Base-by-base conservation (phyloP, 2,797 vertebrate species). In the Psittacula derbiana region DNA sequence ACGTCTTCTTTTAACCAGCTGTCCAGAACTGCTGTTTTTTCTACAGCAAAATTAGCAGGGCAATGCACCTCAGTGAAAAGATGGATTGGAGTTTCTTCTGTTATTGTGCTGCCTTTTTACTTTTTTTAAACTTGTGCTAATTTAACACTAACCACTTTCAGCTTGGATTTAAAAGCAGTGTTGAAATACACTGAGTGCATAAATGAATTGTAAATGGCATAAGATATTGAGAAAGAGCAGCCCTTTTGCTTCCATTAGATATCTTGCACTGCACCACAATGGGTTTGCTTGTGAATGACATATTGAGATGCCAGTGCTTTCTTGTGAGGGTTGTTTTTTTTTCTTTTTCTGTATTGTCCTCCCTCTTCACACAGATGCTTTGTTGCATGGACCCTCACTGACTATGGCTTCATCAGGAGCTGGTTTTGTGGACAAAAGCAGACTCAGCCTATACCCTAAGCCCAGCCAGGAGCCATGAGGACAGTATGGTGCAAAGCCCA, bases 1-100 rank as follows among this genome's bases (percentile, higher is more conserved):
- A 97, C 92, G 96, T 72, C 69, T 91, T 80, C 88, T 96, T 97
- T 97, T 96, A 93, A 92, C 86, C 96, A 98, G 95, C 92, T 97
- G 96, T 92, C 82, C 72, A 92, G 69, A 86, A 66, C n/a, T 53
- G 50, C 72, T 21, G 82, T 47, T 73, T 69, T 75, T 69, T 16
- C 16, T 11, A 25, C 11, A 53, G 44, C 30, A 89, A 76, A 90
- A 88, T 92, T 78, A 81, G 27, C 23, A 55, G 73, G n/a, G 76
- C 57, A 69, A 2, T 33, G 8, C 12, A 69, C 55, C 87, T 92
- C 20, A 58, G 25, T 49, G 58, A 58, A 76, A 92, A 81, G 40
- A 69, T 6, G 25, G 60, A 36, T 47, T 70, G 31, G 36, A 21
- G n/a, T 88, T 95, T 79, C 64, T 91, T 78, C 89, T 83, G 46